phyloP scores from a whole-genome alignment of 2,888 invertebrate genomes.

The Cephus rjabovi region DNA sequence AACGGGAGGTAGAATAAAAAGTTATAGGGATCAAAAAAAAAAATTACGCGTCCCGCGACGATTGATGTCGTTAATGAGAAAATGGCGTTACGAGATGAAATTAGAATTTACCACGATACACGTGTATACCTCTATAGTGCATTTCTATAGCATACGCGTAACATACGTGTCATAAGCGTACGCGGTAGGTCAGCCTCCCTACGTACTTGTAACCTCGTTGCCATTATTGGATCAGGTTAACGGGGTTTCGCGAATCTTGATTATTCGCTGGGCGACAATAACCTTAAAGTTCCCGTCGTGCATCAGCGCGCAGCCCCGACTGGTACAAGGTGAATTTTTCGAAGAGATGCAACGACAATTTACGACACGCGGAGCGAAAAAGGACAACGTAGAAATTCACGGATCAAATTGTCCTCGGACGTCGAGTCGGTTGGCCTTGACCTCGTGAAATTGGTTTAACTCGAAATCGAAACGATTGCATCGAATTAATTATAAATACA shows the following conservation, averaged over 20 bases:
- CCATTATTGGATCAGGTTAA: constrained; percentile 48
- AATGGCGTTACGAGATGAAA: neutral
- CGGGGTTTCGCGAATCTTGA: constrained; percentile 38
- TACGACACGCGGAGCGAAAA: too few species aligned
- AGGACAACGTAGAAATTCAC: neutral
- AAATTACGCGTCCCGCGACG: neutral
- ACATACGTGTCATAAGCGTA: neutral
- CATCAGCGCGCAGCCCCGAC: too few species aligned
- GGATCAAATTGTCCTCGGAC: neutral
- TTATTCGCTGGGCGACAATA: constrained; percentile 38
- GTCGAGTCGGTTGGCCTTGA: neutral
- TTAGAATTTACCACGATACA: neutral
- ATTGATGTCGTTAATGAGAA: neutral
- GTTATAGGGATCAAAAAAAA: too few species aligned
- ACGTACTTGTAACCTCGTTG: constrained; percentile 42
- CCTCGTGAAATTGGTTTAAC: neutral
- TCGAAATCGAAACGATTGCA: neutral
- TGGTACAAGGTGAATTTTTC: too few species aligned
- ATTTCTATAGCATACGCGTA: neutral
- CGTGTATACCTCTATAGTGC: too few species aligned
- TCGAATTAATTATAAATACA: neutral
- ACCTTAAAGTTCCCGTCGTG: neutral
- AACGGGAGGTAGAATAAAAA: too few species aligned
- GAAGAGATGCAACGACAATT: too few species aligned
- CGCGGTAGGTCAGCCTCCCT: neutral